Evolutionary conservation across 2,888 invertebrate genomes (phyloP).

Genomic region (Cryptophagus acutangulus): DNA sequence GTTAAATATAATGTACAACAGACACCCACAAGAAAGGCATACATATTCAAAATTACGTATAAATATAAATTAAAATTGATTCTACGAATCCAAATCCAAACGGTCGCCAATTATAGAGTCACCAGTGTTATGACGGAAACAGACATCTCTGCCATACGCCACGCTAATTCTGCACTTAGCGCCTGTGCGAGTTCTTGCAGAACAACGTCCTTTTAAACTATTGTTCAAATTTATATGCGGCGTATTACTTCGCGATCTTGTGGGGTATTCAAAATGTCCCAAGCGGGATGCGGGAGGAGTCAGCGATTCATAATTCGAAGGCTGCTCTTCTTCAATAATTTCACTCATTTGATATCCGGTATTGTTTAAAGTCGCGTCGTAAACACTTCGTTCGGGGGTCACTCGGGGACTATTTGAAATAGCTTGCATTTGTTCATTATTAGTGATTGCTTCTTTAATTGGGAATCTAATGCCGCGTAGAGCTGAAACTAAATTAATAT

Average conservation of each 20-base stretch:
- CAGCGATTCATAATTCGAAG: slow-evolving; percentile 27
- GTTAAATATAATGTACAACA: no score
- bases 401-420: background rate
- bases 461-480: no score
- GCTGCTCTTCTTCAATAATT: slow-evolving; percentile 19
- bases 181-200: slow-evolving; percentile 42
- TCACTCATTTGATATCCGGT: no score
- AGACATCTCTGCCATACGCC: slow-evolving; percentile 41
- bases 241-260: slow-evolving; percentile 41
- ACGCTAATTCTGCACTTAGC: slow-evolving; percentile 42
- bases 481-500: no score
- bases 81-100: no score
- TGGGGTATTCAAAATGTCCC: slow-evolving; percentile 28
- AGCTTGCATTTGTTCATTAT: slow-evolving; percentile 2
- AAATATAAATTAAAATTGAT: no score
- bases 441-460: no score
- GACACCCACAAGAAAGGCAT: no score
- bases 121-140: slow-evolving; percentile 43
- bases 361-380: background rate
- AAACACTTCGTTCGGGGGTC: background rate
- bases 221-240: slow-evolving; percentile 37
- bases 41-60: no score
- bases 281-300: slow-evolving; percentile 40
- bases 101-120: slow-evolving; percentile 44
- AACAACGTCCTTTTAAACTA: slow-evolving; percentile 32